Conservation (phyloP, 2,797 vertebrate genomes). For the Coluber constrictor region DNA sequence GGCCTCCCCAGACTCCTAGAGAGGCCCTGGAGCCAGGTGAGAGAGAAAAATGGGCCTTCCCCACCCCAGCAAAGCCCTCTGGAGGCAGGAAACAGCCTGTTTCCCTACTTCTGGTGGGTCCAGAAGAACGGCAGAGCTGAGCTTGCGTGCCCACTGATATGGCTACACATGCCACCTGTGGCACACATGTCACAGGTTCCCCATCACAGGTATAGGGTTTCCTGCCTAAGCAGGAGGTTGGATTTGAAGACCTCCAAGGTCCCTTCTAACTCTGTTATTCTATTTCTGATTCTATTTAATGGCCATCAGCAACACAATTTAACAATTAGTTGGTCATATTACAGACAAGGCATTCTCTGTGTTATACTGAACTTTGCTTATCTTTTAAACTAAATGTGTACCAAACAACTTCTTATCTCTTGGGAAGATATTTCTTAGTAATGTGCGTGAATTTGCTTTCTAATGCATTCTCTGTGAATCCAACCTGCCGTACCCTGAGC, state of each 20-base stretch:
- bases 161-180: no score
- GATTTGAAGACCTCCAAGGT: not conserved
- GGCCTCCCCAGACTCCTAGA: no score
- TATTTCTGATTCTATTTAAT: not conserved
- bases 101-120: no score
- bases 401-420: conserved; percentile 64
- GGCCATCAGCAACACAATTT: not conserved
- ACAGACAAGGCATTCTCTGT: conserved; percentile 6
- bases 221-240: not conserved
- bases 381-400: conserved; percentile 54
- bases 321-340: conserved; percentile 36
- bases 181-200: no score
- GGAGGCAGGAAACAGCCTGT: no score
- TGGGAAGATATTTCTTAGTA: conserved; percentile 51
- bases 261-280: not conserved
- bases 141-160: no score
- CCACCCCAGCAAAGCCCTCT: no score
- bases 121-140: no score
- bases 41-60: no score
- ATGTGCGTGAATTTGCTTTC: conserved; percentile 66
- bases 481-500: conserved; percentile 70
- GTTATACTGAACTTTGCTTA: conserved; percentile 50
- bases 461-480: conserved; percentile 71
- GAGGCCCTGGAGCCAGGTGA: no score
- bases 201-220: not conserved